Conservation (phyloP, 2,797 vertebrate species). For the Tachyglossus aculeatus region DNA sequence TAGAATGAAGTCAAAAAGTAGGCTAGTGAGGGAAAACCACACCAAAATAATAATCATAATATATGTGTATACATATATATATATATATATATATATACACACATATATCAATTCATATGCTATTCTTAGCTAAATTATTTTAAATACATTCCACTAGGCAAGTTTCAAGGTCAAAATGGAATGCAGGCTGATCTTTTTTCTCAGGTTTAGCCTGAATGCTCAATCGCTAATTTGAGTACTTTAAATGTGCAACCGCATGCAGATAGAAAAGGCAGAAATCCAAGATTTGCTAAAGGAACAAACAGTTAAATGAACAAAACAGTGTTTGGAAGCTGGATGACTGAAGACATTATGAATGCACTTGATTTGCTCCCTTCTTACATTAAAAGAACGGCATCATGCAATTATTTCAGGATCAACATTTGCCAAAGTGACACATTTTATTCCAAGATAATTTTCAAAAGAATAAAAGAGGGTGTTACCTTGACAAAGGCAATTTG, state of each 20-base stretch:
- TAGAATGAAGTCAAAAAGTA: too few species aligned
- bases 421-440: neutral
- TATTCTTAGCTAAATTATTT: conserved; percentile 45
- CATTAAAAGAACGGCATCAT: neutral
- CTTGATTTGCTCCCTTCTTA: conserved; percentile 2
- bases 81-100: neutral
- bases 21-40: too few species aligned
- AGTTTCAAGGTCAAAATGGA: conserved; percentile 50
- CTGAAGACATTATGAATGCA: conserved; percentile 19
- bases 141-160: conserved; percentile 44
- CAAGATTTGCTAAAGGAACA: conserved; percentile 5
- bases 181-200: neutral
- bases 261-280: neutral
- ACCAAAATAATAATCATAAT: too few species aligned
- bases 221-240: neutral
- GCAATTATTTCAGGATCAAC: neutral
- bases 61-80: neutral
- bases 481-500: conserved; percentile 44
- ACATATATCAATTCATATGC: conserved; percentile 6
- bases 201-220: neutral
- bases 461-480: conserved; percentile 31
- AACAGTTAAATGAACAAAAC: neutral
- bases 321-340: neutral
- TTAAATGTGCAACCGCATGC: neutral
- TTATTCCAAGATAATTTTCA: neutral